Conservation (phyloP, 2,888 invertebrate species). For the Latheticus oryzae region DNA sequence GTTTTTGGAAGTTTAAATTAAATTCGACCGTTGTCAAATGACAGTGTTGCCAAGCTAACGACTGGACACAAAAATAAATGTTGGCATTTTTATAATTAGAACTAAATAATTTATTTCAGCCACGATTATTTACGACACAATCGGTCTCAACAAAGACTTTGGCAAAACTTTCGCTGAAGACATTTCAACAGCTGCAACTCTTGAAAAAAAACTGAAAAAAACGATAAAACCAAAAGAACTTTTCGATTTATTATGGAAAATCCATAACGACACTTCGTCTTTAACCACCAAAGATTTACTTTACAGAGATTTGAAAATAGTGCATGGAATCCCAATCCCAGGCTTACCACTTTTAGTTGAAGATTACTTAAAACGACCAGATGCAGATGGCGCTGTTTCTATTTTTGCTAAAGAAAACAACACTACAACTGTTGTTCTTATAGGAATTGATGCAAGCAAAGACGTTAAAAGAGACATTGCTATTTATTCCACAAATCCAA, state of each 20-base stretch:
- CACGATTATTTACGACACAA: conserved; percentile 84
- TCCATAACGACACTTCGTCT: conserved; percentile 74
- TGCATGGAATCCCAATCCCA: conserved; percentile 68
- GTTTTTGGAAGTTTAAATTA: no score
- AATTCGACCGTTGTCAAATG: no score
- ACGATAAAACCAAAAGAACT: conserved; percentile 63
- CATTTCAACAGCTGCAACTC: conserved; percentile 67
- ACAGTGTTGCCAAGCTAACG: no score
- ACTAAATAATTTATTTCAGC: conserved; percentile 65
- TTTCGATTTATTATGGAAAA: conserved; percentile 70
- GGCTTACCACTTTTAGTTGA: conserved; percentile 74
- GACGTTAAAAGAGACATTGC: conserved; percentile 72
- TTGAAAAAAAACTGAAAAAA: conserved; percentile 70
- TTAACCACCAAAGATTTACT: conserved; percentile 77
- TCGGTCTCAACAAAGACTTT: conserved; percentile 77
- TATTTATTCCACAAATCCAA: conserved; percentile 50
- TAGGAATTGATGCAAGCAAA: conserved; percentile 72
- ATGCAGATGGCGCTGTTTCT: conserved; percentile 66
- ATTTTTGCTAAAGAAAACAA: conserved; percentile 66
- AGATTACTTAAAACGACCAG: conserved; percentile 68
- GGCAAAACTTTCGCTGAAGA: conserved; percentile 78
- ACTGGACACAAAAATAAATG: not conserved
- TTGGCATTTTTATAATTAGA: no score
- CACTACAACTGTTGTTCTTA: conserved; percentile 68
- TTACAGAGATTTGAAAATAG: conserved; percentile 80